Conservation (phyloP, 2,113 vertebrate genomes). For the Opisthocomus hoazin region DNA sequence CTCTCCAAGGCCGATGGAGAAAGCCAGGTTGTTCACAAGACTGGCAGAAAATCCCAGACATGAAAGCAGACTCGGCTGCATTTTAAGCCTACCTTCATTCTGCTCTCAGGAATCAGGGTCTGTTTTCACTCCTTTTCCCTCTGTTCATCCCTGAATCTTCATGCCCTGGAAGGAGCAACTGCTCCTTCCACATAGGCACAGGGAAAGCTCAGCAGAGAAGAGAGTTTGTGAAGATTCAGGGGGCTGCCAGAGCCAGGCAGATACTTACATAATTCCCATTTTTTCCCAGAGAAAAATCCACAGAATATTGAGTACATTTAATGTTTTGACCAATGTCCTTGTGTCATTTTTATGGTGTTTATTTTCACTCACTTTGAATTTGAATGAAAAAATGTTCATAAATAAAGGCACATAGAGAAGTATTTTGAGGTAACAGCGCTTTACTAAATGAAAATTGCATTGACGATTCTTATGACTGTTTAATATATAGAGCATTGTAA, state of each 20-base stretch:
- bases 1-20: neutral
- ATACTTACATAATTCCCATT: neutral
- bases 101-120: neutral
- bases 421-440: neutral
- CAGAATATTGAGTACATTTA: neutral
- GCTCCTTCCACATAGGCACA: neutral
- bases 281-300: neutral
- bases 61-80: neutral
- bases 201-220: neutral
- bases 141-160: neutral
- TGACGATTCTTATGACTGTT: neutral
- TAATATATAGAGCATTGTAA: neutral
- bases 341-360: neutral
- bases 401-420: neutral
- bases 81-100: neutral
- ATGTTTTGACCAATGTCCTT: neutral
- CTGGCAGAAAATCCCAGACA: neutral
- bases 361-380: neutral
- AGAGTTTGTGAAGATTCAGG: neutral
- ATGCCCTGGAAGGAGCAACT: neutral
- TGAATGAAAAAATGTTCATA: neutral
- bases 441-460: neutral
- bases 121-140: neutral
- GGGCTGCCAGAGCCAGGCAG: neutral
- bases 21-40: neutral